Percentiles rank a stretch among this genome's conserved stretches.
These are phyloP conservation scores for Isaurus tuberculatus DNA, from an alignment of 92 coral and sea anemone species.

Conservation along the genomic window DNA sequence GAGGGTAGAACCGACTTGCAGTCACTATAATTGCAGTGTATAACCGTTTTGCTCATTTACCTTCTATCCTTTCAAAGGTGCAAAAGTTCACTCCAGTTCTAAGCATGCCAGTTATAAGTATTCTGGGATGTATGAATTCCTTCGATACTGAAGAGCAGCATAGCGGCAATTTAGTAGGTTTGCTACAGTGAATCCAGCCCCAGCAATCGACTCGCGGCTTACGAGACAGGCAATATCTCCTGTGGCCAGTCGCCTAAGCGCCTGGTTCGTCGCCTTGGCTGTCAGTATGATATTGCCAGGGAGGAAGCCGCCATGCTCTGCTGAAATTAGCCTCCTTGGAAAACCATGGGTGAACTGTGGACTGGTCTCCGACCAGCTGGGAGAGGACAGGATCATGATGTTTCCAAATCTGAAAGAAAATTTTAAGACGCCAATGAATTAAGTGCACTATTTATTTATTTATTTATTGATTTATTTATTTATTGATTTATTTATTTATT, in stretches of 20 bases:
- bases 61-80: constrained; percentile 22
- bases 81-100: constrained; percentile 34
- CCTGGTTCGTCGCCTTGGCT: background rate
- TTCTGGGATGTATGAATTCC: background rate
- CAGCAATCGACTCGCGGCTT: background rate
- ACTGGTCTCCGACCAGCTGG: background rate
- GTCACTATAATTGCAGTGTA: background rate
- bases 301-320: constrained; percentile 10
- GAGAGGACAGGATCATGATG: constrained; percentile 1
- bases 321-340: constrained; percentile 6
- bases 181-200: constrained; percentile 8
- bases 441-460: too few species aligned
- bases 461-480: too few species aligned
- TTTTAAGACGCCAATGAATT: background rate
- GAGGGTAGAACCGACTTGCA: too few species aligned
- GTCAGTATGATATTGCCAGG: background rate
- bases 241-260: background rate
- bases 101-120: constrained; percentile 19
- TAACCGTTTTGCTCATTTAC: background rate
- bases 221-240: constrained; percentile 15
- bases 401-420: constrained; percentile 5
- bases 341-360: constrained; percentile 8
- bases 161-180: constrained; percentile 13
- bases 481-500: too few species aligned
- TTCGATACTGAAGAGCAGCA: background rate